Evolutionary conservation across 2,888 invertebrate species (phyloP).

Genomic region (Macrosoma leucophasiata): DNA sequence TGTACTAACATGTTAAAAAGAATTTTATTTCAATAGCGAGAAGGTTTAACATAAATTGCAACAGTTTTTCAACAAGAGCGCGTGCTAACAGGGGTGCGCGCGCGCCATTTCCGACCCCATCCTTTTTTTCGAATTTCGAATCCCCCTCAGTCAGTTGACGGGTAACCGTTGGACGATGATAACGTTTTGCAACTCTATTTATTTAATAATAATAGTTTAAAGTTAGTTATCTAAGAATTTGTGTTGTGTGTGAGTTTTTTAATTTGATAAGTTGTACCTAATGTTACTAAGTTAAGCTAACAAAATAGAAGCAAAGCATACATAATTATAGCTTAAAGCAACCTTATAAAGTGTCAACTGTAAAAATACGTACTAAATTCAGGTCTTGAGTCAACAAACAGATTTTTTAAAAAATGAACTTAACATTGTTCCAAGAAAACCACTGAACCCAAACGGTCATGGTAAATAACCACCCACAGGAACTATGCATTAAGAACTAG

Average conservation of each 20-base stretch:
- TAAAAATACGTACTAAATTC: conserved; percentile 7
- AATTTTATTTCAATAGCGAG: neutral
- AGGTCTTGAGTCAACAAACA: no score
- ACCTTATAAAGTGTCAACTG: neutral
- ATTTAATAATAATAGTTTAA: neutral
- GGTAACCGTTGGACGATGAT: conserved; percentile 42
- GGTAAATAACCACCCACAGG: conserved; percentile 43
- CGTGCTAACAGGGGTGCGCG: conserved; percentile 68
- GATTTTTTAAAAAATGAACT: neutral
- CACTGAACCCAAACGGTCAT: conserved; percentile 39
- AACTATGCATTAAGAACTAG: conserved; percentile 32
- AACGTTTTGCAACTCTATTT: conserved; percentile 26
- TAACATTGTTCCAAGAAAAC: conserved; percentile 15
- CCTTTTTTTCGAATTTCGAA: conserved; percentile 49
- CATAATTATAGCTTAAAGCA: neutral
- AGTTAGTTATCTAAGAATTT: neutral
- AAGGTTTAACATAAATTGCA: conserved; percentile 23
- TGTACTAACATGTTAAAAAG: conserved; percentile 5
- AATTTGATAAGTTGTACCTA: neutral
- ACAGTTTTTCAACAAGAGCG: conserved; percentile 34
- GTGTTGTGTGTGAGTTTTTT: neutral
- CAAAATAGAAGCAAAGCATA: neutral
- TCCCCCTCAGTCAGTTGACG: conserved; percentile 49
- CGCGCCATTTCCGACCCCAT: conserved; percentile 55
- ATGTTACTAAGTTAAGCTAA: neutral